Base-by-base conservation (phyloP, 2,888 invertebrate species). In the Apodemia hepburni region DNA sequence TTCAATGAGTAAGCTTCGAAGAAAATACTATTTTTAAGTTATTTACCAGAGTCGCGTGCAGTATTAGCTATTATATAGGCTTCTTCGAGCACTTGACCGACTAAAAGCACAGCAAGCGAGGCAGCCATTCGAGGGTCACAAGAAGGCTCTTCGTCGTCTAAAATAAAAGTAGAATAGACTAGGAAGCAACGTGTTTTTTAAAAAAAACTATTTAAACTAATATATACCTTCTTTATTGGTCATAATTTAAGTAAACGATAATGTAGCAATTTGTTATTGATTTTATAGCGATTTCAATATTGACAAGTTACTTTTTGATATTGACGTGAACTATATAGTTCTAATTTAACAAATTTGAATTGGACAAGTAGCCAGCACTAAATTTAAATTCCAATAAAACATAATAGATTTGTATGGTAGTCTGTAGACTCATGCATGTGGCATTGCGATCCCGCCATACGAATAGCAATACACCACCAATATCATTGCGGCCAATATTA, bases 11-110 rank as follows among this genome's bases (percentile, higher is more conserved):
- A 47, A 8, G 2, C 8, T 47, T 17, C 2, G 45, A 8, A n/a
- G 15, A 47, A 47, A 47, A 17, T 17, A 17, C 7, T n/a, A 47
- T 47, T 47, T 7, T 47, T 2, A 17, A 47, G 9, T 17, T 17
- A 49, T 54, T 60, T 71, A 85, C 86, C 84, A 66, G 85, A 79
- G 60, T 86, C 83, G 60, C 70, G 71, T 42, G 81, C 81, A 63
- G 82, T 77, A 70, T 82, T 84, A 8, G 78, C 84, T 68, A 87
- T 82, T 61, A 81, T 73, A 66, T 75, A 82, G 0, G 89, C 90
- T 69, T 90, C 89, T 47, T 91, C 85, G 61, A 91, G 72, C 11
- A 91, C 78, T 71, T 88, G 82, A 61, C 80, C 80, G 22, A 91
- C 85, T 42, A 90, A 75, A 68, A 84, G 84, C 9, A 84, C 75